phyloP scores from a whole-genome alignment of 2,113 vertebrate species.

The Thunnus maccoyii region DNA sequence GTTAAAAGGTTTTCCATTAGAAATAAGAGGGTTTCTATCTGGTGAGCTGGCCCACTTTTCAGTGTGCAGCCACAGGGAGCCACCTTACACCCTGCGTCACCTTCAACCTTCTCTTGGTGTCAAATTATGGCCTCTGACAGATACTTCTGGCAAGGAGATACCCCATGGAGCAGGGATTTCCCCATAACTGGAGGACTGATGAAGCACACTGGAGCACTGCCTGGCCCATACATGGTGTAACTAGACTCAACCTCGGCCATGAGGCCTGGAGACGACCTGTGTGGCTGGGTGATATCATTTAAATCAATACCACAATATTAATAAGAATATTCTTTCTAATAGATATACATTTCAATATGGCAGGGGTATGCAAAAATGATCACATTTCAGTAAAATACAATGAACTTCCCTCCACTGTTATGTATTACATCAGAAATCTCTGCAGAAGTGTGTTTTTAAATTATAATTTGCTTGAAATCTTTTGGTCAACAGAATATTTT shows the following conservation, averaged over 20 bases:
- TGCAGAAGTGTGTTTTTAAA: neutral
- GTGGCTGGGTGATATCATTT: neutral
- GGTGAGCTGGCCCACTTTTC: conserved; percentile 8
- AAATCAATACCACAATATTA: conserved; percentile 10
- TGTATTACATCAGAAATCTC: neutral
- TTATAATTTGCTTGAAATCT: neutral
- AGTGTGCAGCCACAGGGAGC: conserved; percentile 33
- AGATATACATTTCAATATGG: neutral
- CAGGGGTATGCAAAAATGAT: neutral
- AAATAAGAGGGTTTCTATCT: conserved; percentile 27
- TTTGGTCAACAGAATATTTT: neutral
- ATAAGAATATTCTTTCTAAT: neutral
- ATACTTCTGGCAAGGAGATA: conserved; percentile 74
- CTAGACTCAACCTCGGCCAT: conserved; percentile 41
- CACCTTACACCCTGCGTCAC: conserved; percentile 67
- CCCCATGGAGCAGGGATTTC: conserved; percentile 74
- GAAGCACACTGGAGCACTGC: conserved; percentile 38
- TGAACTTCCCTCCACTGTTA: neutral
- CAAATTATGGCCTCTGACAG: conserved; percentile 72
- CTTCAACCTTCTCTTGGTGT: conserved; percentile 79
- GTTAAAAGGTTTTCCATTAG: conserved; percentile 34
- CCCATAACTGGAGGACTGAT: conserved; percentile 66
- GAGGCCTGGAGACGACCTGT: conserved; percentile 43
- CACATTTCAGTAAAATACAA: neutral
- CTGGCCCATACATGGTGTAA: conserved; percentile 39